Percentiles rank a stretch among this genome's conserved stretches.
phyloP scores from a whole-genome alignment of 2,797 vertebrate genomes.

The Myotis vivesi region DNA sequence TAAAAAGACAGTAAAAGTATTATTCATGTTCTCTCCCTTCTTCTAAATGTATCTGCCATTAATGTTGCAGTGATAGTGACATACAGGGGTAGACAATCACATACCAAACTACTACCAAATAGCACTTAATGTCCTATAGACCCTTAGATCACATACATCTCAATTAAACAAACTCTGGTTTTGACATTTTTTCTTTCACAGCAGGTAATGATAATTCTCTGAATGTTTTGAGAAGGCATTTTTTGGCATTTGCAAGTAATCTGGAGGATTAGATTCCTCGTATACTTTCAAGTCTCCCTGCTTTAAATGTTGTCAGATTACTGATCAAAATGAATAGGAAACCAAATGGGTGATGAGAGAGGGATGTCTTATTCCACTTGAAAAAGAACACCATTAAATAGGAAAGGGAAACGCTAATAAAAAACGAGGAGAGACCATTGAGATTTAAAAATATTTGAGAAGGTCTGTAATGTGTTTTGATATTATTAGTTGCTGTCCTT shows the following conservation, averaged over 20 bases:
- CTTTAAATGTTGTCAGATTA: background rate
- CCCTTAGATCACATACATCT: background rate
- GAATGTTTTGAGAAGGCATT: background rate
- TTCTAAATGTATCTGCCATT: background rate
- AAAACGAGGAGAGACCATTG: background rate
- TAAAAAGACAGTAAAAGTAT: background rate
- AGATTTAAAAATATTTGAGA: background rate
- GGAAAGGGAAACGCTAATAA: background rate
- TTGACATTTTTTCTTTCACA: background rate
- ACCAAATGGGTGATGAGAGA: background rate
- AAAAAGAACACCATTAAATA: background rate
- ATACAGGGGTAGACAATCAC: background rate
- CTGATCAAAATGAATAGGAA: background rate
- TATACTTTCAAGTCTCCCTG: background rate
- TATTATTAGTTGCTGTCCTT: background rate
- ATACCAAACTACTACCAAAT: background rate
- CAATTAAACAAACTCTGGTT: background rate
- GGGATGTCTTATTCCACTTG: background rate
- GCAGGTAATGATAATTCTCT: background rate
- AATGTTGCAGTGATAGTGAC: background rate
- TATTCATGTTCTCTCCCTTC: background rate
- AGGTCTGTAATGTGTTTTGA: background rate
- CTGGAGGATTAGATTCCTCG: background rate
- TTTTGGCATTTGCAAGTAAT: background rate
- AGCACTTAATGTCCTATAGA: background rate